phyloP scores from a whole-genome alignment of 2,888 invertebrate genomes.

The Euspilapteryx auroguttella region DNA sequence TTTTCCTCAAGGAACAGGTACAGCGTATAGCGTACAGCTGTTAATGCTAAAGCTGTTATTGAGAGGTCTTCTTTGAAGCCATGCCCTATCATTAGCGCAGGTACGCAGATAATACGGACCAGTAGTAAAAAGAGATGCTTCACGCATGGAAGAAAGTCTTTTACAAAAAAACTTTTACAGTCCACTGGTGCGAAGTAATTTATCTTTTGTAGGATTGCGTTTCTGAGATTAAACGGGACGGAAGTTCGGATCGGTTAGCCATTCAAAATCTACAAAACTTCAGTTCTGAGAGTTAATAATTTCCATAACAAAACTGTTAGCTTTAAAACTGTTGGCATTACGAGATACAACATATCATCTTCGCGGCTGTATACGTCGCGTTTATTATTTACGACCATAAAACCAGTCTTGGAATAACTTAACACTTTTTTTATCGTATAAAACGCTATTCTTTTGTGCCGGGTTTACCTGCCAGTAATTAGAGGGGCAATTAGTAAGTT shows the following conservation, averaged over 20 bases:
- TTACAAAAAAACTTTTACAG: too few relatives aligned
- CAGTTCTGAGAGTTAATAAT: too few relatives aligned
- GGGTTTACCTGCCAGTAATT: constrained; percentile 39
- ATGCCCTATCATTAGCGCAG: constrained; percentile 47
- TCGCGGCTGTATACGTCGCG: too few relatives aligned
- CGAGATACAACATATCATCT: too few relatives aligned
- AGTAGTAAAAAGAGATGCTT: constrained; percentile 20
- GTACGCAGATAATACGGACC: constrained; percentile 16
- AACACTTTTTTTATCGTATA: constrained; percentile 21
- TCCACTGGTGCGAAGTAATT: too few relatives aligned
- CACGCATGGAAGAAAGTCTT: constrained; percentile 24
- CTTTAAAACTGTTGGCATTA: background rate
- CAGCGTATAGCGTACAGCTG: too few relatives aligned
- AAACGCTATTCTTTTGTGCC: constrained; percentile 18
- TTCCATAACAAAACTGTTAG: background rate
- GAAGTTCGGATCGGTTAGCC: too few relatives aligned
- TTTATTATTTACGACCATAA: too few relatives aligned
- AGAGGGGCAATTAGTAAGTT: constrained; percentile 26
- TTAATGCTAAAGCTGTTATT: too few relatives aligned
- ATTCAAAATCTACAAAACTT: too few relatives aligned
- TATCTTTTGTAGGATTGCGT: too few relatives aligned
- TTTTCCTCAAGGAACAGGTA: constrained; percentile 13
- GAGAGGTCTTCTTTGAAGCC: constrained; percentile 21
- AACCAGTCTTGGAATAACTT: constrained; percentile 22
- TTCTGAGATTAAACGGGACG: too few relatives aligned